These are phyloP conservation scores for Ostrea edulis DNA, from an alignment of 1,140 invertebrate species.

Conservation along the genomic window DNA sequence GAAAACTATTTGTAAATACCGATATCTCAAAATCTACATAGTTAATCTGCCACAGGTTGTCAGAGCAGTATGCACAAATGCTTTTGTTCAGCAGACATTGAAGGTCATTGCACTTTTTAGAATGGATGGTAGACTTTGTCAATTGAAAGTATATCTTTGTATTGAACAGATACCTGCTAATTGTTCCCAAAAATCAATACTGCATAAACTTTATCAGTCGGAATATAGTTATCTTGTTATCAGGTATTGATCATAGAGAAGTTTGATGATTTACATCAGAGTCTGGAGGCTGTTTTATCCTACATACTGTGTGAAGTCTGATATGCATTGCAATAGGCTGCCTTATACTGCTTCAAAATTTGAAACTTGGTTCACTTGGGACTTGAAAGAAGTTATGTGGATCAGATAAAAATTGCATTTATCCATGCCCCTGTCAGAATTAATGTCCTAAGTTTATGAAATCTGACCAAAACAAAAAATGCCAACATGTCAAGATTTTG, in stretches of 20 bases:
- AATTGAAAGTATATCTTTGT: neutral
- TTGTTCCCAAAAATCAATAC: neutral
- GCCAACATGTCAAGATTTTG: too few species aligned
- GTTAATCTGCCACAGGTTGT: neutral
- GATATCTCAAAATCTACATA: neutral
- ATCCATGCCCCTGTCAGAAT: too few species aligned
- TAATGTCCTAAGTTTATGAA: too few species aligned
- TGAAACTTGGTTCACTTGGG: too few species aligned
- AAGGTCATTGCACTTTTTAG: neutral
- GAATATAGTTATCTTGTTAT: neutral
- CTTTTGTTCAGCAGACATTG: neutral
- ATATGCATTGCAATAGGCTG: too few species aligned
- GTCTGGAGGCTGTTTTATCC: neutral
- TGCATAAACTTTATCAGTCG: neutral
- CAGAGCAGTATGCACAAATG: neutral
- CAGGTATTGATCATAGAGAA: neutral
- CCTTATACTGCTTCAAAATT: too few species aligned
- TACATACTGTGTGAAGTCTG: too few species aligned
- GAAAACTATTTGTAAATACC: constrained; percentile 22
- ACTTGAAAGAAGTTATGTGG: too few species aligned
- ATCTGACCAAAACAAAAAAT: too few species aligned
- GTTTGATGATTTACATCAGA: neutral
- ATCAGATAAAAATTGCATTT: too few species aligned
- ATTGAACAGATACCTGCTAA: neutral
- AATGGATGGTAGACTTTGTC: neutral